phyloP scores from a whole-genome alignment of 2,888 invertebrate species.

The Entomobrya multifasciata region DNA sequence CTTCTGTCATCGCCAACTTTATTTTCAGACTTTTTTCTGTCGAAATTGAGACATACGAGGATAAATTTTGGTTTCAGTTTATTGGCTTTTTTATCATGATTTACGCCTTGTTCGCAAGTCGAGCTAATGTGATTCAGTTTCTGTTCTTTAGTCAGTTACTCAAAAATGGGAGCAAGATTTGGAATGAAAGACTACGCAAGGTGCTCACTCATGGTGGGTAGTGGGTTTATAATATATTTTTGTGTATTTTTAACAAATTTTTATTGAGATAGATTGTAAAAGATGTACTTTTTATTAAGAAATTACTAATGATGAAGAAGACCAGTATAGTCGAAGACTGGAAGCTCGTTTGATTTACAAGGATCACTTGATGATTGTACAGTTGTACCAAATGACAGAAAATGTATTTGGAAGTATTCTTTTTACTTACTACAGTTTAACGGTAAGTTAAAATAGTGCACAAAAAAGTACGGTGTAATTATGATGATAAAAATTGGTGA shows the following conservation, averaged over 20 bases:
- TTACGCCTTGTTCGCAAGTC: conserved; percentile 68
- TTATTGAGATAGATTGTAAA: no score
- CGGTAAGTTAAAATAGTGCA: conserved; percentile 53
- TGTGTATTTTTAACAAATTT: no score
- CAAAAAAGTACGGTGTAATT: no score
- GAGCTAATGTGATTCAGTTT: conserved; percentile 76
- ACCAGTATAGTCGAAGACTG: conserved; percentile 69
- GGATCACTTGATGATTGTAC: conserved; percentile 77
- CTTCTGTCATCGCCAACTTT: conserved; percentile 67
- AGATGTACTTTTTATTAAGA: conserved; percentile 25
- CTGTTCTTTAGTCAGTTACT: conserved; percentile 75
- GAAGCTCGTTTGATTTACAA: conserved; percentile 70
- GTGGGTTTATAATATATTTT: conserved; percentile 17
- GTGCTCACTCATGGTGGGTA: conserved; percentile 59
- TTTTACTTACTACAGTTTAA: conserved; percentile 72
- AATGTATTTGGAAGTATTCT: conserved; percentile 72
- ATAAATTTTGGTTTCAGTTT: conserved; percentile 12
- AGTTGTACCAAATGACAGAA: conserved; percentile 77
- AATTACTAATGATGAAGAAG: conserved; percentile 7
- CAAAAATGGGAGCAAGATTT: conserved; percentile 73
- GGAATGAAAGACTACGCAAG: conserved; percentile 76
- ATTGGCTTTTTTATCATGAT: conserved; percentile 66
- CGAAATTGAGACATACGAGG: conserved; percentile 40
- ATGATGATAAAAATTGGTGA: no score
- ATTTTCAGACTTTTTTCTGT: conserved; percentile 58